These are phyloP conservation scores for Serilophus lunatus DNA, from an alignment of 2,113 vertebrate species.

Conservation along the genomic window DNA sequence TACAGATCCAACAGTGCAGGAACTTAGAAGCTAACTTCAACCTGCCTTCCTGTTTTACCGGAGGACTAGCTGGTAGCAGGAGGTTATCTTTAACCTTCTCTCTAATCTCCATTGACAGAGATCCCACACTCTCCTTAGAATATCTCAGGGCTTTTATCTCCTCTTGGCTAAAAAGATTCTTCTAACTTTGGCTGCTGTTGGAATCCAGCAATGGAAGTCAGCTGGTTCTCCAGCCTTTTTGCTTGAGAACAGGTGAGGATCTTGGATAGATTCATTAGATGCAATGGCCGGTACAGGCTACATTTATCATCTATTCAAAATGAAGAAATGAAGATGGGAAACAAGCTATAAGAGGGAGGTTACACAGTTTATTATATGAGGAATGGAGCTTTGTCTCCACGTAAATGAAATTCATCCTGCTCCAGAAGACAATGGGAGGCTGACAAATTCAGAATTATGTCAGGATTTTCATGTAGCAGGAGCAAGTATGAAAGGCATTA, in stretches of 20 bases:
- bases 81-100: neutral
- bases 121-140: accelerated
- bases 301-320: neutral
- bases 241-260: neutral
- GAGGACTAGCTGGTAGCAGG: neutral
- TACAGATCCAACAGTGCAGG: neutral
- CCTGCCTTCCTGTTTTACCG: neutral
- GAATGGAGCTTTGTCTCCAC: neutral
- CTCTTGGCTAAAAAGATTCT: neutral
- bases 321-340: neutral
- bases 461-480: neutral
- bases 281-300: no score
- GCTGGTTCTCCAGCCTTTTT: neutral
- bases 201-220: neutral
- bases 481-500: neutral
- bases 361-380: no score
- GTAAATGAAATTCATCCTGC: neutral
- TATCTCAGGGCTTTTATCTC: neutral
- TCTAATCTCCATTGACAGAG: neutral
- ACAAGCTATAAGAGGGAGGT: accelerated
- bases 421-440: neutral
- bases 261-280: neutral
- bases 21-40: neutral
- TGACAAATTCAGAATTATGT: neutral
- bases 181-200: neutral